Evolutionary conservation across 2,797 vertebrate species (phyloP), one percentile per base, ranked within the genome.

Genomic region (Takifugu ocellatus): DNA sequence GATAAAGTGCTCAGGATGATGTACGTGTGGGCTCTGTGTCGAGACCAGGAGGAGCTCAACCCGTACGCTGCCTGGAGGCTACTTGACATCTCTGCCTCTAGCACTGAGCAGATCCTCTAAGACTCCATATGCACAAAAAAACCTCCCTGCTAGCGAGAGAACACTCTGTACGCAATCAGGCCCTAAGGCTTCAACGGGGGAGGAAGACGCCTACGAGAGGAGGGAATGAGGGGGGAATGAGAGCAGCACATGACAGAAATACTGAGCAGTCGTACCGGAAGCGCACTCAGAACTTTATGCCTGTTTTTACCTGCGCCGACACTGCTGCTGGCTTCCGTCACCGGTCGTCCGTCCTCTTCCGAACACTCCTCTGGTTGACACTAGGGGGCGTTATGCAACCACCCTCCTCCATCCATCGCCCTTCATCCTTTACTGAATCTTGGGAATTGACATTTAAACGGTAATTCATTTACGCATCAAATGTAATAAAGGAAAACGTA

Each of bases 1-100:
- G 95, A 93, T 12, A 98, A 97, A 85, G 97, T 99, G 6, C 78
- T 96, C 52, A 75, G 94, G 66, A 97, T 97, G 94, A 92, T 96
- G 79, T 95, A 98, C 0, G 94, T 98, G 56, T 98, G 96, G 97
- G 97, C 96, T 0, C 90, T 98, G 12, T 98, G 96, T 89, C 87
- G 96, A 46, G 96, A 99, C 83, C 96, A 96, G 82, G 94, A 95
- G 0, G 96, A 98, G 62, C 93, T 98, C 43, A 94, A 98, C 85
- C 95, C 95, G 0, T 87, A 94, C 0, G 91, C 92, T 0, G 97
- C 97, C 36, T 99, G 97, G 97, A 93, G 97, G 72, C 88, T 99
- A 0, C 84, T 98, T 64, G 97, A 99, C 84, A 91, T 98, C 68
- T 99, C 95, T 0, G 93, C 94, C 0, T 97, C 95, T 0, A 95